phyloP scores from a whole-genome alignment of 2,113 vertebrate genomes.

The Morone saxatilis region DNA sequence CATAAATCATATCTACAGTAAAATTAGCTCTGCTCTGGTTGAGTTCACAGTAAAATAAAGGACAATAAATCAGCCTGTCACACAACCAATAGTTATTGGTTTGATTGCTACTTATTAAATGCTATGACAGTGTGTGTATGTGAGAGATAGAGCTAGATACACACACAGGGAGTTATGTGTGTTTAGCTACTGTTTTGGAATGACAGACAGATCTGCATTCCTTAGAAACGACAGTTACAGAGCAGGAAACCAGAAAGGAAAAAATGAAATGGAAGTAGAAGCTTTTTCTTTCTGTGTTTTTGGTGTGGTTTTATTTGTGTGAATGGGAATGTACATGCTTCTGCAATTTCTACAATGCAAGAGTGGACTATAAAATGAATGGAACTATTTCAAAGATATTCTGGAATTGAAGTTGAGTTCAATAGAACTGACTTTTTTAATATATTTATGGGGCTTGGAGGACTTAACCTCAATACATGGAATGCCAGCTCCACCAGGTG shows the following conservation, averaged over 20 bases:
- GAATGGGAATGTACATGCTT: not conserved
- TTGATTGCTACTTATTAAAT: constrained; percentile 10
- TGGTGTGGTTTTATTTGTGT: not conserved
- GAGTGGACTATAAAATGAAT: not conserved
- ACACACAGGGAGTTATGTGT: not conserved
- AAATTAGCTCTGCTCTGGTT: not conserved
- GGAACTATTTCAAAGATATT: no score
- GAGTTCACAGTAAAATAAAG: not conserved
- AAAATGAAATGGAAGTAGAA: not conserved
- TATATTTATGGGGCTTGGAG: no score
- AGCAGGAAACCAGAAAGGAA: constrained; percentile 8
- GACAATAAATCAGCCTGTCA: constrained; percentile 5
- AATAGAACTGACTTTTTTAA: no score
- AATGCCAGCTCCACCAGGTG: no score
- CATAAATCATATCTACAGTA: not conserved
- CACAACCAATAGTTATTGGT: constrained; percentile 6
- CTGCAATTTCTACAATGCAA: not conserved
- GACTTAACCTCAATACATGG: no score
- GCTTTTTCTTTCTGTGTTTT: not conserved
- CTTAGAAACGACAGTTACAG: constrained; percentile 12
- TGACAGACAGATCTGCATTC: constrained; percentile 10
- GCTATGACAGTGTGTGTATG: not conserved
- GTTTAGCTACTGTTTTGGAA: not conserved
- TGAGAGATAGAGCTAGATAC: no score
- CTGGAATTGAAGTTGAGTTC: no score